A percentile compares a stretch with the other conserved stretches of the same genome.
Conservation (phyloP, 2,888 invertebrate genomes). For the Sarcophaga variegata region DNA sequence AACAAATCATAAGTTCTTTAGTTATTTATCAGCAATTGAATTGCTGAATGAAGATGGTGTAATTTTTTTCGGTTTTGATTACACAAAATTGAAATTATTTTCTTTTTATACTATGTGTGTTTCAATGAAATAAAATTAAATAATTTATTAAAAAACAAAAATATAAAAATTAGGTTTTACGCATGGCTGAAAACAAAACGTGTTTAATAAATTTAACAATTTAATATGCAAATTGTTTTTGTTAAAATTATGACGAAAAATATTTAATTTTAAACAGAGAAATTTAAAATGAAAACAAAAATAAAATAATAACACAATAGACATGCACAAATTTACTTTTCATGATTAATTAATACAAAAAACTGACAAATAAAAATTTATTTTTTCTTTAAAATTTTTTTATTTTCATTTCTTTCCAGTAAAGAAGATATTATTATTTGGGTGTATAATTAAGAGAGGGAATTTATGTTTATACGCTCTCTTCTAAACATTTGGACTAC, state of each 20-base stretch:
- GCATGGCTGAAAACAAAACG: constrained; percentile 19
- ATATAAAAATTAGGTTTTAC: constrained; percentile 26
- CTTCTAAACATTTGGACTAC: too few relatives aligned
- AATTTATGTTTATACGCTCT: too few relatives aligned
- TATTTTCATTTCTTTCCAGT: too few relatives aligned
- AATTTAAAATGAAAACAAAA: constrained; percentile 24
- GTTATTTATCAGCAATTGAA: too few relatives aligned
- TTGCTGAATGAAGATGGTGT: too few relatives aligned
- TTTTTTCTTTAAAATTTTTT: not conserved
- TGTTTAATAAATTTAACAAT: constrained; percentile 31
- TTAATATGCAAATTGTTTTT: constrained; percentile 30
- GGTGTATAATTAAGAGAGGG: too few relatives aligned
- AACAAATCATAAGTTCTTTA: too few relatives aligned
- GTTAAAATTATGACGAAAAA: not conserved
- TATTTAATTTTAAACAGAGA: constrained; percentile 11
- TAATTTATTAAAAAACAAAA: constrained; percentile 9
- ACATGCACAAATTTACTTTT: not conserved
- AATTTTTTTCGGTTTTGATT: too few relatives aligned
- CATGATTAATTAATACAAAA: not conserved
- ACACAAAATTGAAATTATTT: too few relatives aligned
- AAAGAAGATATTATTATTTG: too few relatives aligned
- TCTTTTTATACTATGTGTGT: too few relatives aligned
- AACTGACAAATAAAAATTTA: too few relatives aligned
- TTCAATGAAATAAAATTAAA: constrained; percentile 3
- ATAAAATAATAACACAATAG: not conserved